Evolutionary conservation across 2,113 vertebrate genomes (phyloP).

Genomic region (Mugil cephalus): DNA sequence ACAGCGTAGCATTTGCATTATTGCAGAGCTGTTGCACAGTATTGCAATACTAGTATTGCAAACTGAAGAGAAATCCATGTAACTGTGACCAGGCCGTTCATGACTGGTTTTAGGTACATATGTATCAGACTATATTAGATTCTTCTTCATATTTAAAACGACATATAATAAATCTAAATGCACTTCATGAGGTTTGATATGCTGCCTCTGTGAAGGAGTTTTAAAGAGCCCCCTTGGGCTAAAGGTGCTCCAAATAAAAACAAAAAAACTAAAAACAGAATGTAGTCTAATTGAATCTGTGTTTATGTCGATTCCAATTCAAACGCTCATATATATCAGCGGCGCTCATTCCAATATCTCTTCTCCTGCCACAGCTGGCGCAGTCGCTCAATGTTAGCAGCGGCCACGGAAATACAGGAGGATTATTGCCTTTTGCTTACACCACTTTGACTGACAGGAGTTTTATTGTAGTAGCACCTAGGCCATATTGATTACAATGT

Average conservation of each 20-base stretch:
- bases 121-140: slow-evolving; percentile 1
- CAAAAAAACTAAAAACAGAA: slow-evolving; percentile 27
- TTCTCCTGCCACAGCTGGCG: slow-evolving; percentile 44
- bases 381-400: slow-evolving; percentile 66
- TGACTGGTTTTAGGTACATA: slow-evolving; percentile 2
- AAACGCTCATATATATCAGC: slow-evolving; percentile 36
- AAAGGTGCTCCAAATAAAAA: slow-evolving; percentile 25
- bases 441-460: slow-evolving; percentile 67
- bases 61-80: slow-evolving; percentile 5
- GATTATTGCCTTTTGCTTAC: slow-evolving; percentile 73
- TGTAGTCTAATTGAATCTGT: slow-evolving; percentile 47
- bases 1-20: background rate
- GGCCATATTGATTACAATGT: slow-evolving; percentile 61
- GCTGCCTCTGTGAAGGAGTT: slow-evolving; percentile 18
- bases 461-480: slow-evolving; percentile 70
- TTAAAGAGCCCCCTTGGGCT: slow-evolving; percentile 12
- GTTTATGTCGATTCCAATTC: slow-evolving; percentile 48
- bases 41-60: no score
- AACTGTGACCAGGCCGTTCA: slow-evolving; percentile 6
- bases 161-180: background rate
- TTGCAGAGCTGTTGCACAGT: slow-evolving; percentile 15
- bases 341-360: slow-evolving; percentile 49
- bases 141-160: background rate
- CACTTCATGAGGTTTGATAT: background rate
- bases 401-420: slow-evolving; percentile 47